Percentiles rank a stretch among this genome's conserved stretches.
These are phyloP conservation scores for Orgyia antiqua DNA, from an alignment of 2,888 invertebrate genomes.

Conservation along the genomic window DNA sequence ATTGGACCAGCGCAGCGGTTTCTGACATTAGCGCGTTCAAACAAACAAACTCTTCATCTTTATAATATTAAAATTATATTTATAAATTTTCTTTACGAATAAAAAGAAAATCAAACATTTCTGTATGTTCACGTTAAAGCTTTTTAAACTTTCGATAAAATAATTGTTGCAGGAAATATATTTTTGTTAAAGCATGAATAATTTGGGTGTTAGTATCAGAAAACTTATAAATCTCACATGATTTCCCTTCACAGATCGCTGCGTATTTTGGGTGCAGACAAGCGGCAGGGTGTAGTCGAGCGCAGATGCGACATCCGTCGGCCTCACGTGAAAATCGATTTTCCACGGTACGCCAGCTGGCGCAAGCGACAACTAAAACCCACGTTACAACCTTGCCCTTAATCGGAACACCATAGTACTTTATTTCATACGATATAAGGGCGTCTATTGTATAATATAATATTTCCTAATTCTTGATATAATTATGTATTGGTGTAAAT, in stretches of 20 bases:
- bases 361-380: constrained; percentile 64
- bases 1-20: too few species aligned
- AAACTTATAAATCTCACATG: constrained; percentile 32
- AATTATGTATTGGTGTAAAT: constrained; percentile 48
- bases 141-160: too few species aligned
- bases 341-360: constrained; percentile 76
- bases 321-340: constrained; percentile 76
- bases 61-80: too few species aligned
- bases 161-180: too few species aligned
- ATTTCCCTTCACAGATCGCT: constrained; percentile 44
- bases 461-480: constrained; percentile 12
- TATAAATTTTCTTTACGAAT: too few species aligned
- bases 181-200: too few species aligned
- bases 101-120: too few species aligned
- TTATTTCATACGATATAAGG: constrained; percentile 28
- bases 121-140: too few species aligned
- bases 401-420: constrained; percentile 12
- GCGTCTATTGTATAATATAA: constrained; percentile 18
- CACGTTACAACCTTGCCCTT: constrained; percentile 23
- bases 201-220: too few species aligned
- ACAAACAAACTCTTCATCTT: too few species aligned
- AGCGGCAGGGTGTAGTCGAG: constrained; percentile 52
- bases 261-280: constrained; percentile 60
- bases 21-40: too few species aligned
- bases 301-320: constrained; percentile 76